Evolutionary conservation across 1,140 invertebrate species (phyloP).

Genomic region (Mya arenaria): DNA sequence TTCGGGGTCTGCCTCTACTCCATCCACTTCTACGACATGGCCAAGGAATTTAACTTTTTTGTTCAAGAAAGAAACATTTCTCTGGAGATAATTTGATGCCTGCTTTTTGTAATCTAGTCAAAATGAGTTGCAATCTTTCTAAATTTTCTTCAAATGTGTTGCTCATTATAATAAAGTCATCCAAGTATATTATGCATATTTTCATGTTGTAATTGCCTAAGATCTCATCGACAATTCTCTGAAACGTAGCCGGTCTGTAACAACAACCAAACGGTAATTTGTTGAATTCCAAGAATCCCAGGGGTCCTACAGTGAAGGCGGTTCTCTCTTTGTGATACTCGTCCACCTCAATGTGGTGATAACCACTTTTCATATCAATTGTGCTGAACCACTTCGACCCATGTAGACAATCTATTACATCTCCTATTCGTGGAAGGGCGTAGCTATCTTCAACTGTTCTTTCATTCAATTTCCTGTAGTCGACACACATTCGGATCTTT

Average conservation of each 20-base stretch:
- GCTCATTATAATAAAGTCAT: constrained; percentile 19
- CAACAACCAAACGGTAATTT: constrained; percentile 15
- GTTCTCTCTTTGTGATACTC: constrained; percentile 75
- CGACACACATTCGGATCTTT: no score
- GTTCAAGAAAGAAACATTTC: not conserved
- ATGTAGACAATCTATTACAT: constrained; percentile 75
- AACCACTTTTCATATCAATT: constrained; percentile 78
- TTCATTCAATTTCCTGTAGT: constrained; percentile 81
- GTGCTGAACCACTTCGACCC: constrained; percentile 79
- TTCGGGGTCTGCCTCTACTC: not conserved
- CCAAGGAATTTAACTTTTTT: not conserved
- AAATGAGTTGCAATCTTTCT: not conserved
- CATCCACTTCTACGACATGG: constrained; percentile 8
- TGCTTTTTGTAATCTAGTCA: no score
- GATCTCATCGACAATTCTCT: constrained; percentile 58
- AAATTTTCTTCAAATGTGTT: constrained; percentile 21
- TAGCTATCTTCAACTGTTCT: constrained; percentile 81
- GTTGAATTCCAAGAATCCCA: constrained; percentile 51
- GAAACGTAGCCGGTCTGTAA: constrained; percentile 10
- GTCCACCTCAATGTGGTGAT: constrained; percentile 77
- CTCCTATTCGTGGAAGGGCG: constrained; percentile 82
- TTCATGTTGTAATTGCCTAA: constrained; percentile 25
- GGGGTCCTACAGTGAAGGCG: constrained; percentile 52
- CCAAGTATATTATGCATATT: constrained; percentile 9
- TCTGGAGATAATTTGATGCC: no score